Conservation (phyloP, 2,113 vertebrate species). For the Clarias batrachus region DNA sequence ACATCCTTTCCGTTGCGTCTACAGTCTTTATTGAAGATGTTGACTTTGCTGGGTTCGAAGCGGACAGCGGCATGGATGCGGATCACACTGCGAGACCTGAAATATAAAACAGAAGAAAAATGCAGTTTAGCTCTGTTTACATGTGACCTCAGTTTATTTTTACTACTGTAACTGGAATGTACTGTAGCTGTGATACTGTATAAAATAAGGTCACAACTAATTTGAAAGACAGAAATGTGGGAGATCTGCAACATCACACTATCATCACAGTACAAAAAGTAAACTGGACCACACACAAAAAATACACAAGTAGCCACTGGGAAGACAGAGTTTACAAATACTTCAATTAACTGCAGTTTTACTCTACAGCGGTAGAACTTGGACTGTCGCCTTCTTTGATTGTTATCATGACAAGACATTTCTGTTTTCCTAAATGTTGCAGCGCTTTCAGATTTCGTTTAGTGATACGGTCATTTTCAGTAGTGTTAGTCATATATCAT, state of each 20-base stretch:
- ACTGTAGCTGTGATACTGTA: background rate
- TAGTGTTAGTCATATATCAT: background rate
- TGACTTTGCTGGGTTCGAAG: constrained; percentile 91
- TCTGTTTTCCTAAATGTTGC: background rate
- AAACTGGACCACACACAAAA: background rate
- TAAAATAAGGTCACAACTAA: background rate
- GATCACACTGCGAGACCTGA: constrained; percentile 89
- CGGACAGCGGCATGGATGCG: constrained; percentile 79
- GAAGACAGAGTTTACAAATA: background rate
- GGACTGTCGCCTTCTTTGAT: background rate
- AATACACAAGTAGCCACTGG: background rate
- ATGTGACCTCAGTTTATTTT: background rate
- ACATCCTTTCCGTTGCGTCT: constrained; percentile 84
- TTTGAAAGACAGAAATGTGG: background rate
- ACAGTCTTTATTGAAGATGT: constrained; percentile 96
- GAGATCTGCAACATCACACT: background rate
- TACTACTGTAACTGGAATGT: background rate
- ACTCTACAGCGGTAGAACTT: background rate
- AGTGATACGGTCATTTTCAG: background rate
- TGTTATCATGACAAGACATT: background rate
- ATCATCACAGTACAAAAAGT: background rate
- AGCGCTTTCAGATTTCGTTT: background rate
- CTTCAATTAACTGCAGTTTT: background rate
- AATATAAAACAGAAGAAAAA: constrained; percentile 4
- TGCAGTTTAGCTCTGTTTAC: background rate